These are phyloP conservation scores for Cryptops parisi DNA, from an alignment of 2,888 invertebrate genomes.

Conservation along the genomic window DNA sequence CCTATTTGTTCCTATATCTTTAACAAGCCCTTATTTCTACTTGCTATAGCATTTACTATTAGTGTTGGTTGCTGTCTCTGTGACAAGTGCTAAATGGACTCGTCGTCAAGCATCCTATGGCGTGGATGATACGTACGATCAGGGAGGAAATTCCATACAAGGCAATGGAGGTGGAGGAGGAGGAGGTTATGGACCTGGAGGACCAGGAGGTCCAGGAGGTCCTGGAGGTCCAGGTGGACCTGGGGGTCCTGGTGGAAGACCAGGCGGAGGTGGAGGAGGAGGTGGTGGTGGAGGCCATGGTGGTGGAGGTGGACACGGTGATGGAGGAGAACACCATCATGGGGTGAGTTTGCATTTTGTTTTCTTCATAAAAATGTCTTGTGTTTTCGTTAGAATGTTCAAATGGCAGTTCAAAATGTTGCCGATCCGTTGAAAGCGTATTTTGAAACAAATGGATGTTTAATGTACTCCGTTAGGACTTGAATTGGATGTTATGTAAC, in stretches of 20 bases:
- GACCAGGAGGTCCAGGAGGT: not conserved
- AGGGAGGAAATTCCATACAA: not conserved
- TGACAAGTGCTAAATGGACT: too few relatives aligned
- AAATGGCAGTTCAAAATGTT: too few relatives aligned
- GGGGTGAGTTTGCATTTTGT: conserved; percentile 4
- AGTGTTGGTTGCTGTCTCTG: too few relatives aligned
- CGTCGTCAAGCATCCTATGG: conserved; percentile 8
- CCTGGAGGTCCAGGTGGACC: conserved; percentile 6
- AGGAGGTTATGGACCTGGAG: not conserved
- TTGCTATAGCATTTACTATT: too few relatives aligned
- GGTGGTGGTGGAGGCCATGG: conserved; percentile 6
- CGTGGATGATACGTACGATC: conserved; percentile 5
- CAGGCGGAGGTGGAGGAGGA: not conserved
- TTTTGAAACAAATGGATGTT: too few relatives aligned
- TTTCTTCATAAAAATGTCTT: not conserved
- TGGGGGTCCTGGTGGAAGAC: conserved; percentile 5
- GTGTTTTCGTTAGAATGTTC: not conserved
- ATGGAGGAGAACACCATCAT: conserved; percentile 4
- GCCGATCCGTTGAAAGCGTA: too few relatives aligned
- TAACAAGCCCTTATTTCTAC: too few relatives aligned
- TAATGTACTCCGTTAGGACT: too few relatives aligned
- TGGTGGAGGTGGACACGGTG: conserved; percentile 12
- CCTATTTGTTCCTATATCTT: too few relatives aligned
- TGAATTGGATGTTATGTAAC: not conserved
- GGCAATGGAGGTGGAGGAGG: not conserved